Evolutionary conservation across 2,888 invertebrate genomes (phyloP).

Genomic region (Argyresthia albistria): DNA sequence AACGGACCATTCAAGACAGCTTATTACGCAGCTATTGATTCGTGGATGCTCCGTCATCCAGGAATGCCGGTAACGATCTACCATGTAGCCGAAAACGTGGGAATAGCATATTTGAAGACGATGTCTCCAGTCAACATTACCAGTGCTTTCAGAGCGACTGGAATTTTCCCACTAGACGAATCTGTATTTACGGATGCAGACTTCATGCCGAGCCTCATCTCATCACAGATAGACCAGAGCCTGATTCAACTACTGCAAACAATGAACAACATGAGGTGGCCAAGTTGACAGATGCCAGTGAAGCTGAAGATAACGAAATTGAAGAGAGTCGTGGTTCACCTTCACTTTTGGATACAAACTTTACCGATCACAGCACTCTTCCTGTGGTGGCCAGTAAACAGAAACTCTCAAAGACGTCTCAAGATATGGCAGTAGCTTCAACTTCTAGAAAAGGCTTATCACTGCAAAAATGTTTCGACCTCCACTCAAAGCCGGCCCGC

Average conservation of each 20-base stretch:
- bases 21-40: slow-evolving; percentile 24
- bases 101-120: slow-evolving; percentile 19
- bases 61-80: slow-evolving; percentile 37
- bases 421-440: background rate
- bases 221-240: slow-evolving; percentile 10
- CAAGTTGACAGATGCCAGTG: background rate
- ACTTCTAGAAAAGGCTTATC: background rate
- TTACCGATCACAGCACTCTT: too few species aligned
- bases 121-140: slow-evolving; percentile 24
- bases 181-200: slow-evolving; percentile 15
- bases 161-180: slow-evolving; percentile 15
- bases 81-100: slow-evolving; percentile 23
- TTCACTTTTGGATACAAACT: too few species aligned
- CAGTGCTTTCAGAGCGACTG: slow-evolving; percentile 14
- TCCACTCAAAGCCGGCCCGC: slow-evolving; percentile 2
- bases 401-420: background rate
- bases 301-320: too few species aligned
- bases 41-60: slow-evolving; percentile 32
- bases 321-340: too few species aligned
- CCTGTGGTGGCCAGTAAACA: background rate
- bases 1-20: slow-evolving; percentile 33
- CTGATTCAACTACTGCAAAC: background rate
- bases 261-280: background rate
- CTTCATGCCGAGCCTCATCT: slow-evolving; percentile 12
- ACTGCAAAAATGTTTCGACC: background rate